Base-by-base conservation (phyloP, 2,888 invertebrate species). In the Hemicrepidius hirtus region DNA sequence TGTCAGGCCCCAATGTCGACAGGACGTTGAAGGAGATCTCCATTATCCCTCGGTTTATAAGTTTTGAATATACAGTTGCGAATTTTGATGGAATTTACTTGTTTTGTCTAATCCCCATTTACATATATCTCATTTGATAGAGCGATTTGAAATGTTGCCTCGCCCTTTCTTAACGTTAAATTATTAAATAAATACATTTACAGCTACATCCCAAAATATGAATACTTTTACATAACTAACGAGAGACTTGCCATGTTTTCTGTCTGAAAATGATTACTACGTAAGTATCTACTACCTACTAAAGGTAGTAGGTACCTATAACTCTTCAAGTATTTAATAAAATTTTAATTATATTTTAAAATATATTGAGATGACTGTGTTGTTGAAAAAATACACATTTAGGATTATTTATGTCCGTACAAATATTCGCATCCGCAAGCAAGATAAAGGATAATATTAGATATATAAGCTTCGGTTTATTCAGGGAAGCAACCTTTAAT, bases 41-140 rank as follows among this genome's bases (percentile, higher is more conserved):
- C 65, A 73, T 72, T 73, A 73, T 73, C 69, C 65, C 69, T 68
- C 69, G 73, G 73, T 73, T 73, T 73, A 73, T 73, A 73, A 69
- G 72, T 72, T 72, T 72, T 68, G 72, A 69, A 73, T 73, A 73
- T 73, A 73, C 73, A 73, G 73, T 73, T 73, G 73, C 73, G 72
- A 73, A 73, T 69, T 73, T 60, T 73, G 74, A 73, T 69, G 73
- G 73, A 68, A 71, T 69, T 71, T 74, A 66, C 72, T 67, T 74
- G 75, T 78, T 78, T 78, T 76, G 76, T 77, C 80, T 82, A 83
- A 82, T 82, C 83, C 80, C 74, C 78, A 83, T 84, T 84, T 84
- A 82, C 83, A 84, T 84, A 83, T 82, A 82, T 81, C 82, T 81
- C 80, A 77, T 80, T 79, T 78, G 77, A 79, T 79, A 79, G 53